Conservation (phyloP, 2,113 vertebrate genomes). For the Sinosuthora webbiana region DNA sequence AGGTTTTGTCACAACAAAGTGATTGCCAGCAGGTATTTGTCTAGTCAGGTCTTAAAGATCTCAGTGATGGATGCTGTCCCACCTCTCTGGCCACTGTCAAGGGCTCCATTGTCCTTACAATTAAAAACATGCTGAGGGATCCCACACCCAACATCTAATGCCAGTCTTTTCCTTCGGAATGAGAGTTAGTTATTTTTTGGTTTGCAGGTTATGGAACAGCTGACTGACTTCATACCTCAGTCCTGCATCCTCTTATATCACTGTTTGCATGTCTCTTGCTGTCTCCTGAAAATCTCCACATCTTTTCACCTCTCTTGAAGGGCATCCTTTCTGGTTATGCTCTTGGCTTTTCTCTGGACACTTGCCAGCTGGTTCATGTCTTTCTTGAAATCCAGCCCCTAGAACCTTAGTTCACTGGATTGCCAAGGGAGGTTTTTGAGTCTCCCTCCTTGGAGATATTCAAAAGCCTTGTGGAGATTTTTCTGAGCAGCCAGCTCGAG, state of each 20-base stretch:
- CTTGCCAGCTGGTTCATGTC: neutral
- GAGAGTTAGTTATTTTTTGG: neutral
- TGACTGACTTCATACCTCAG: neutral
- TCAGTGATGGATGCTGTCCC: neutral
- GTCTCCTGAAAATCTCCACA: neutral
- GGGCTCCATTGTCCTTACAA: neutral
- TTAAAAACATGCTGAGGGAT: neutral
- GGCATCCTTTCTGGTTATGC: neutral
- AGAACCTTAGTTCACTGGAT: neutral
- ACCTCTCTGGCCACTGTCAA: neutral
- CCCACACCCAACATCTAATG: fast-evolving
- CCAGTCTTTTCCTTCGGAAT: neutral
- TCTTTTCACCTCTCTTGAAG: neutral
- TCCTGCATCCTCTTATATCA: neutral
- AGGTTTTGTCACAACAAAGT: neutral
- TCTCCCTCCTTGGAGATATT: neutral
- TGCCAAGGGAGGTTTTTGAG: neutral
- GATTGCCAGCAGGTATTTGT: neutral
- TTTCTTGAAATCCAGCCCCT: neutral
- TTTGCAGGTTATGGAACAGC: neutral
- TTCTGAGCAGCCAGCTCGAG: neutral
- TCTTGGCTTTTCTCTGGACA: neutral
- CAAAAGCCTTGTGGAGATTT: neutral
- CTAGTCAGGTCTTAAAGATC: neutral
- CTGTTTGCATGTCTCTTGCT: neutral